Conservation (phyloP, 2,888 invertebrate species). For the Pasiphila rectangulata region DNA sequence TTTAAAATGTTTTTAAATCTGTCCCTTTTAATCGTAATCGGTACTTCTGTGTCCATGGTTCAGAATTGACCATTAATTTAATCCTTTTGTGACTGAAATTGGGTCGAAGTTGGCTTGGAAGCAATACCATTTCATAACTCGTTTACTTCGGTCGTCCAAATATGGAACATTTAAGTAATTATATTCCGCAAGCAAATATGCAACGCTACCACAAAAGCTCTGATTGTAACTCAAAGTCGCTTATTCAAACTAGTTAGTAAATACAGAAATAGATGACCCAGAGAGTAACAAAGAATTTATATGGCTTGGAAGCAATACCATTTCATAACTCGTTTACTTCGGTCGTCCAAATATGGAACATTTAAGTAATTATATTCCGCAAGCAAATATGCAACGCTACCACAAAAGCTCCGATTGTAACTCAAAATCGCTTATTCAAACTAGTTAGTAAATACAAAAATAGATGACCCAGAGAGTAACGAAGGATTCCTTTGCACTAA, state of each 20-base stretch:
- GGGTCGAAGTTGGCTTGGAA: no score
- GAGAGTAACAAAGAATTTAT: neutral
- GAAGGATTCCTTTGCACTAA: no score
- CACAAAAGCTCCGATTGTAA: constrained; percentile 14
- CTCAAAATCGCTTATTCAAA: constrained; percentile 39
- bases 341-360: neutral
- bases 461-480: neutral
- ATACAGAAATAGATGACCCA: constrained; percentile 31
- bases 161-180: neutral
- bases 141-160: no score
- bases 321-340: no score
- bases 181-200: neutral
- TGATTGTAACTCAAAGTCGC: constrained; percentile 24
- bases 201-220: neutral
- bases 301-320: no score
- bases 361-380: neutral
- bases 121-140: no score
- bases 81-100: no score
- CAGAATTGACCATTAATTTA: no score
- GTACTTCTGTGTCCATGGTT: no score
- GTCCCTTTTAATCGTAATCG: no score
- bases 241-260: constrained; percentile 49
- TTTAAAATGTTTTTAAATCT: no score
- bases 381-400: neutral
- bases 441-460: constrained; percentile 47